Percentiles rank a stretch among this genome's conserved stretches.
These are phyloP conservation scores for Metopolophium dirhodum DNA, from an alignment of 1,140 invertebrate species.

Conservation along the genomic window DNA sequence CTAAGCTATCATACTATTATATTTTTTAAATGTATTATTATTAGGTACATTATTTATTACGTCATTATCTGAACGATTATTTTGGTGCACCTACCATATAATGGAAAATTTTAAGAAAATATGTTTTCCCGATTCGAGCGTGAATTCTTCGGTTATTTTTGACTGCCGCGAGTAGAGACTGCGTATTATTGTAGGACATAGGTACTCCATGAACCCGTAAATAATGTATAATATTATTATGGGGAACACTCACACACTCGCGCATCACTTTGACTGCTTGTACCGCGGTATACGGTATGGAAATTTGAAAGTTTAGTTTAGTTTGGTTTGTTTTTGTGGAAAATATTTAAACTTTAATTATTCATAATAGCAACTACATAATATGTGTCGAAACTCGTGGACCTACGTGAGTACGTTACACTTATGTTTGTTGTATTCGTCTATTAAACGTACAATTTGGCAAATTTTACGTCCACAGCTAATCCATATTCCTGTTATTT, in stretches of 20 bases:
- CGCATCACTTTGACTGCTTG: not conserved
- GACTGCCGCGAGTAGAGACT: too few species aligned
- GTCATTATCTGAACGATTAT: not conserved
- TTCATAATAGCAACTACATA: not conserved
- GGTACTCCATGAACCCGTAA: not conserved
- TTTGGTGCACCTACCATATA: not conserved
- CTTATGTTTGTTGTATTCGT: too few species aligned
- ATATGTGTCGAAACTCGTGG: not conserved
- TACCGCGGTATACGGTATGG: too few species aligned
- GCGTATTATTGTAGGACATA: too few species aligned
- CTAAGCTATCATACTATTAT: too few species aligned
- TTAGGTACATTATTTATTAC: not conserved
- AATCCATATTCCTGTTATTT: too few species aligned
- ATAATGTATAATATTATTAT: not conserved
- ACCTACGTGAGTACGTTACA: too few species aligned
- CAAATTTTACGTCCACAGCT: too few species aligned
- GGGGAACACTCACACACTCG: not conserved
- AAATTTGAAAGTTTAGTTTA: not conserved
- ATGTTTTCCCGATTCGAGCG: not conserved
- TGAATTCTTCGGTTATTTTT: not conserved
- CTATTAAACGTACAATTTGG: too few species aligned
- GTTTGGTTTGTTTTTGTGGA: not conserved
- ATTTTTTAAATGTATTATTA: too few species aligned
- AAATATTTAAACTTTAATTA: not conserved
- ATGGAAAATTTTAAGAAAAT: not conserved